These are phyloP conservation scores for Asteroscopus sphinx DNA, from an alignment of 2,888 invertebrate species.

Conservation along the genomic window DNA sequence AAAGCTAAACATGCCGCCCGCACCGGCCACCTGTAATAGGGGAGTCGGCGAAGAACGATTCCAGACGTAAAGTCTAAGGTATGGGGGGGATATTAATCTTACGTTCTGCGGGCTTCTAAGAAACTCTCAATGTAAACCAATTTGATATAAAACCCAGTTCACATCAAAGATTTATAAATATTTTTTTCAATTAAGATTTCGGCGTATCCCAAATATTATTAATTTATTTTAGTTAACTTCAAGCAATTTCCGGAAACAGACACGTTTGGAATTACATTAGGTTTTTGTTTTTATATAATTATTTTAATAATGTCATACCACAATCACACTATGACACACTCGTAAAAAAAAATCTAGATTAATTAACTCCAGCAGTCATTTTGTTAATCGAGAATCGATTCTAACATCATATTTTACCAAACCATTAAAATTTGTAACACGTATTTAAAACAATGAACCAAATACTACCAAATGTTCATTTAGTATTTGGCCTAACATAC, in stretches of 20 bases:
- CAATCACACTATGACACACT: neutral
- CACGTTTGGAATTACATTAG: neutral
- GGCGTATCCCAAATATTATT: conserved; percentile 1
- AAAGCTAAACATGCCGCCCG: conserved; percentile 21
- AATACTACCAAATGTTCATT: no score
- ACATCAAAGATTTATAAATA: conserved; percentile 25
- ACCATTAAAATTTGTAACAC: no score
- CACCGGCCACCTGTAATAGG: conserved; percentile 19
- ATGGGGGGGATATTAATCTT: conserved; percentile 35
- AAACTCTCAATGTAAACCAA: conserved; percentile 32
- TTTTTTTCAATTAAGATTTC: conserved; percentile 34
- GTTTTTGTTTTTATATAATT: neutral
- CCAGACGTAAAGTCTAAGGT: conserved; percentile 18
- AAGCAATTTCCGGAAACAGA: neutral
- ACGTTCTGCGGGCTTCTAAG: conserved; percentile 24
- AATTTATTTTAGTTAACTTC: conserved; percentile 13
- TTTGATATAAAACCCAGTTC: conserved; percentile 26
- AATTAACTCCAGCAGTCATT: conserved; percentile 2
- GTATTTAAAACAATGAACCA: no score
- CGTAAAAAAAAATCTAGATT: neutral
- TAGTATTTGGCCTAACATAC: no score
- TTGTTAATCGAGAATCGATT: conserved; percentile 20
- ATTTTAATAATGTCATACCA: no score
- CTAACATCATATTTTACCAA: neutral
- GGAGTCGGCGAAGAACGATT: conserved; percentile 15